phyloP scores from a whole-genome alignment of 2,888 invertebrate species.

The Sphecodes monilicornis region DNA sequence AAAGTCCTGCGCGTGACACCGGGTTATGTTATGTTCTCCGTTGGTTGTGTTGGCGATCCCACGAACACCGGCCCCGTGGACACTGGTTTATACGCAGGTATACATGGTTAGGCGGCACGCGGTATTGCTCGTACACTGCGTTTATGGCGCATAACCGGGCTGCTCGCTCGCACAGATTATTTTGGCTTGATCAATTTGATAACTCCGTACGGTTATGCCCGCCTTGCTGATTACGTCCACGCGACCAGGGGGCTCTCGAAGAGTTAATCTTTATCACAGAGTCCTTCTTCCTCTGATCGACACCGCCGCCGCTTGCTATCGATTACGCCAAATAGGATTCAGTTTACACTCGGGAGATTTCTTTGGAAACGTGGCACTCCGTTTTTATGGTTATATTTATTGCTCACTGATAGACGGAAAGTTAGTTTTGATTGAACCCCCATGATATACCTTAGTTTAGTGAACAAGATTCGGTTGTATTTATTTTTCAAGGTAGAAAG shows the following conservation, averaged over 20 bases:
- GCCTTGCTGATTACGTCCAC: constrained; percentile 79
- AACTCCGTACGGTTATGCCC: constrained; percentile 81
- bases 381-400: no score
- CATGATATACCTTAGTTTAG: no score
- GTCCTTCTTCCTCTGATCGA: constrained; percentile 46
- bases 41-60: constrained; percentile 76
- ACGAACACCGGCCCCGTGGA: constrained; percentile 73
- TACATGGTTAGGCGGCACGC: constrained; percentile 79
- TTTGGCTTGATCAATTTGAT: constrained; percentile 85
- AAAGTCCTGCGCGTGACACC: constrained; percentile 84
- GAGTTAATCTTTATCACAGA: constrained; percentile 68
- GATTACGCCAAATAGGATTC: constrained; percentile 26
- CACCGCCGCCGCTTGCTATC: constrained; percentile 39
- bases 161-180: constrained; percentile 83
- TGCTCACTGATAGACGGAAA: no score
- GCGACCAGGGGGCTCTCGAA: constrained; percentile 22
- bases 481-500: no score
- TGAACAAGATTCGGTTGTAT: no score
- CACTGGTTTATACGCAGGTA: constrained; percentile 76
- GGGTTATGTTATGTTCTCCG: constrained; percentile 81
- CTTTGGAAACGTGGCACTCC: no score
- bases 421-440: no score
- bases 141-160: constrained; percentile 84
- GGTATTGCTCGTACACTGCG: constrained; percentile 83
- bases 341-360: no score